A percentile compares a stretch with the other conserved stretches of the same genome.
Evolutionary conservation across 1,140 invertebrate genomes (phyloP).

Genomic region (Papilio machaon): DNA sequence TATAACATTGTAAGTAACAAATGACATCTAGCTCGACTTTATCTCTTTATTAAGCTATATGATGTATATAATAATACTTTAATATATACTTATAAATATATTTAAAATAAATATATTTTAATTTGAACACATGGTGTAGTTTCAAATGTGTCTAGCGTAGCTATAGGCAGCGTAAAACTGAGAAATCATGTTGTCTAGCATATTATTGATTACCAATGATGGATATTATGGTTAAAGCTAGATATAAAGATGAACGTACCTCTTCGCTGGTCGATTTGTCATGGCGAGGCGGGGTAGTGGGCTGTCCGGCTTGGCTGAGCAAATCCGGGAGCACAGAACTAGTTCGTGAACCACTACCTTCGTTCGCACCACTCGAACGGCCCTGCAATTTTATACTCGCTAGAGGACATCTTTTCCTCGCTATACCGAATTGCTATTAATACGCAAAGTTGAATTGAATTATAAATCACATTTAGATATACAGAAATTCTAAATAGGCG

Average conservation of each 20-base stretch:
- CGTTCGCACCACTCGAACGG: slow-evolving; percentile 84
- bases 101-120: slow-evolving; percentile 23
- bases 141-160: slow-evolving; percentile 33
- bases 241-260: slow-evolving; percentile 81
- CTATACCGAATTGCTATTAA: neutral
- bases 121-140: slow-evolving; percentile 14
- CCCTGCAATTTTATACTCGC: slow-evolving; percentile 53
- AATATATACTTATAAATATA: slow-evolving; percentile 30
- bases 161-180: slow-evolving; percentile 29
- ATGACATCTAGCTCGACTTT: slow-evolving; percentile 34
- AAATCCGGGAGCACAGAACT: slow-evolving; percentile 97
- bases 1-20: slow-evolving; percentile 33
- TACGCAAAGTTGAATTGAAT: neutral
- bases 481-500: neutral
- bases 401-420: neutral
- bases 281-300: slow-evolving; percentile 91
- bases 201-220: slow-evolving; percentile 22
- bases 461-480: neutral
- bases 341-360: slow-evolving; percentile 87
- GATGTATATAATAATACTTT: slow-evolving; percentile 34
- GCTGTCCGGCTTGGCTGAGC: slow-evolving; percentile 91
- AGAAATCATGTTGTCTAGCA: slow-evolving; percentile 9
- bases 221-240: neutral
- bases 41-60: slow-evolving; percentile 36
- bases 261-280: slow-evolving; percentile 97